Evolutionary conservation across 2,888 invertebrate genomes (phyloP), one percentile per base, ranked within the genome.

Genomic region (Amphipoea oculea): DNA sequence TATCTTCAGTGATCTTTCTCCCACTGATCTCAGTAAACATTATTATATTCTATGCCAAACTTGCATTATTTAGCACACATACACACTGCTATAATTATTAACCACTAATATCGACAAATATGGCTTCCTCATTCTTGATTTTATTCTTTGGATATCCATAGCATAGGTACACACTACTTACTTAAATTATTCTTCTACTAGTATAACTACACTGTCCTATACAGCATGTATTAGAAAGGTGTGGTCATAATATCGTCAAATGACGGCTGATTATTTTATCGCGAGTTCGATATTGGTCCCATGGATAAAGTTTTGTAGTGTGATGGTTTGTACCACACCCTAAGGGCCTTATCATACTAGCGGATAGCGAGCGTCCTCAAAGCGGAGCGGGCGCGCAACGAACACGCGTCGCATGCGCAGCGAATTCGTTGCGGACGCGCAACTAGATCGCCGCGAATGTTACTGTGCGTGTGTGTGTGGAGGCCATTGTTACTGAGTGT

Each of bases 131-230:
- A 42, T 72, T 76, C 42, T 76, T 76, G 29, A 66, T 23, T 42
- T 62, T 11, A 45, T 54, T 84, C 72, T 80, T 78, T 78, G 60
- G 78, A 76, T 76, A 75, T 54, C 29, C 29, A 62, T 75, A 48
- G 36, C 29, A 45, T 60, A n/a, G n/a, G n/a, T n/a, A 60, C 7
- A 57, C 40, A 40, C n/a, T 48, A 70, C 29, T n/a, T 40, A 40
- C n/a, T 20, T n/a, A 20, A 20, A 42, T 54, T 45, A 62, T 29
- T 51, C 17, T 23, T 36, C 17, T 17, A 12, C 42, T 54, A 40
- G 17, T 73, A 11, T 63, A 60, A n/a, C 6, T 36, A 45, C 5
- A 20, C 2, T n/a, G 4, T 54, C 9, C 14, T 54, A 9, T 54
- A 62, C 29, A 29, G 14, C 14, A 62, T 62, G 4, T 60, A 60